Evolutionary conservation across 2,888 invertebrate species (phyloP).

Genomic region (Ellobium chinense): DNA sequence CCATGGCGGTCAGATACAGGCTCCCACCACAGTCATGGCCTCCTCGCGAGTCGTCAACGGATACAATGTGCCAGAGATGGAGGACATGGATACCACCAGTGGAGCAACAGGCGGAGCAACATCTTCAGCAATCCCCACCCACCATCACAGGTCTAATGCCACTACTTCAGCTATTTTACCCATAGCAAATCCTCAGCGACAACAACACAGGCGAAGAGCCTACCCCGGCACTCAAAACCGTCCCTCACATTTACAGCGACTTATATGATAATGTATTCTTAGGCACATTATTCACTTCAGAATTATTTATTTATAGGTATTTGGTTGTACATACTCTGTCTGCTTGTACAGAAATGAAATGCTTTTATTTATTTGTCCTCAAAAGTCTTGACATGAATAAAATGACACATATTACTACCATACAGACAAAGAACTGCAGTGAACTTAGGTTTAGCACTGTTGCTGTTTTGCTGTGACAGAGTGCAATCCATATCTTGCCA

Average conservation of each 20-base stretch:
- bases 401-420: no score
- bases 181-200: constrained; percentile 35
- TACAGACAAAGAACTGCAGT: no score
- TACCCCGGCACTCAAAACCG: constrained; percentile 70
- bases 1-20: constrained; percentile 14
- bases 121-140: constrained; percentile 32
- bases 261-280: constrained; percentile 50
- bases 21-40: constrained; percentile 41
- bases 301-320: neutral
- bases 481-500: no score
- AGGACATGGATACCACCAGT: constrained; percentile 47
- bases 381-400: no score
- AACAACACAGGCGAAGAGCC: constrained; percentile 63
- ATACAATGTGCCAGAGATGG: constrained; percentile 40
- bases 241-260: constrained; percentile 71
- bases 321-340: neutral
- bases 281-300: neutral
- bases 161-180: constrained; percentile 43
- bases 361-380: no score
- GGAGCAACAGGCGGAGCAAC: constrained; percentile 14
- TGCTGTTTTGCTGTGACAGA: no score
- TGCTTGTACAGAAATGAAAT: no score
- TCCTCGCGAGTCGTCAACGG: constrained; percentile 46
- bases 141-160: constrained; percentile 73
- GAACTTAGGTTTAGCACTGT: no score